phyloP scores from a whole-genome alignment of 2,113 vertebrate species.

The Lethenteron camtschaticum region DNA sequence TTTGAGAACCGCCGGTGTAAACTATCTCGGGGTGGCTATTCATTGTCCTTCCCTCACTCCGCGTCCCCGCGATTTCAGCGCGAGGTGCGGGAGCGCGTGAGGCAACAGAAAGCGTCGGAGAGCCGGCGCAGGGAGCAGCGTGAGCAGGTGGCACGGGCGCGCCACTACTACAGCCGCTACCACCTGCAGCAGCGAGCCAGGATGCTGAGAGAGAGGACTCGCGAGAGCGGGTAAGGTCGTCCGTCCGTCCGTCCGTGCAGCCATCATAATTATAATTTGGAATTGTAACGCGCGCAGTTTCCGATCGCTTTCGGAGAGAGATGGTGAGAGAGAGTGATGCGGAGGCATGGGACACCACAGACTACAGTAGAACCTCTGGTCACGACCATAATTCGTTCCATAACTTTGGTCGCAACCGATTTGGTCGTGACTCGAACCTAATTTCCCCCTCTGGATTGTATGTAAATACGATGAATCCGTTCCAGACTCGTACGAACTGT shows the following conservation, averaged over 20 bases:
- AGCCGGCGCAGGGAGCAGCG: conserved; percentile 43
- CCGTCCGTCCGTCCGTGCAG: neutral
- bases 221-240: conserved; percentile 46
- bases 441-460: too few species aligned
- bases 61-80: conserved; percentile 22
- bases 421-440: too few species aligned
- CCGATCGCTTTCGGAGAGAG: neutral
- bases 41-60: too few species aligned
- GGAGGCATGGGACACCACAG: neutral
- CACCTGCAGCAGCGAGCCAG: conserved; percentile 48
- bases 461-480: too few species aligned
- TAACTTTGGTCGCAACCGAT: too few species aligned
- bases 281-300: neutral
- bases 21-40: too few species aligned
- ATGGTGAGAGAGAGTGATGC: neutral
- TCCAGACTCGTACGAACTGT: too few species aligned
- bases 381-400: too few species aligned
- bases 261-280: neutral
- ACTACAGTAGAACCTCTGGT: neutral
- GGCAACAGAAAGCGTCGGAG: conserved; percentile 39
- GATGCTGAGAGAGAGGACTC: conserved; percentile 49
- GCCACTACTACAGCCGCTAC: conserved; percentile 57
- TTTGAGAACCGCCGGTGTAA: too few species aligned
- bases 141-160: conserved; percentile 48
- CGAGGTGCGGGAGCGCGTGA: conserved; percentile 45